Evolutionary conservation across 2,888 invertebrate species (phyloP).

Genomic region (Lydus trimaculatus): DNA sequence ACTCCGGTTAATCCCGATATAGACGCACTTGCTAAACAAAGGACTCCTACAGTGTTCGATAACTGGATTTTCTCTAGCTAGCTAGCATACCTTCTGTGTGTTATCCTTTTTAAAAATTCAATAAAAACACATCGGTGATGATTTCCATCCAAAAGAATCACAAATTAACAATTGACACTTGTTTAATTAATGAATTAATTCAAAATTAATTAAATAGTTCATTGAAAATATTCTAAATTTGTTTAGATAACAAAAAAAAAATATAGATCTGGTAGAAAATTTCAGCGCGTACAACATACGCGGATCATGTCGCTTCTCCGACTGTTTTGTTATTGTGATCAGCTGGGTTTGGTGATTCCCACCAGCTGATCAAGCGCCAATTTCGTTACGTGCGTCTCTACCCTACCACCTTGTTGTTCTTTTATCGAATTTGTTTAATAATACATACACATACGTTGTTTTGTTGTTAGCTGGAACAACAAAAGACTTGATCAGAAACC

Average conservation of each 20-base stretch:
- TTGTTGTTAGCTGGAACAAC: too few relatives aligned
- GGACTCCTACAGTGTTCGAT: conserved; percentile 32
- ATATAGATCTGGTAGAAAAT: too few relatives aligned
- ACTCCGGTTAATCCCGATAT: conserved; percentile 38
- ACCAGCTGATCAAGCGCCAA: conserved; percentile 47
- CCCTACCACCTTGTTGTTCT: not conserved
- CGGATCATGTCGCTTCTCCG: conserved; percentile 11
- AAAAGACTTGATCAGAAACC: too few relatives aligned
- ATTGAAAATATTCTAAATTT: too few relatives aligned
- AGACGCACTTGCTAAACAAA: conserved; percentile 50
- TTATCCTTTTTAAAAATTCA: not conserved
- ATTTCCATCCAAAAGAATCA: not conserved
- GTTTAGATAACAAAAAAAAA: not conserved
- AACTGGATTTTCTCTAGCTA: conserved; percentile 7
- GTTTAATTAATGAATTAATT: not conserved
- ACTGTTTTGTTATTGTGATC: conserved; percentile 52
- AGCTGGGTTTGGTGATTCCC: conserved; percentile 46
- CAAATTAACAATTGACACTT: not conserved
- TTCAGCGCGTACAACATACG: not conserved
- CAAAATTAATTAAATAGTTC: too few relatives aligned
- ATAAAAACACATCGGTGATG: not conserved
- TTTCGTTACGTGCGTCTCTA: conserved; percentile 34
- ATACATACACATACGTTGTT: too few relatives aligned
- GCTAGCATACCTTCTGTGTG: not conserved
- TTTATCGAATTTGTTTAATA: not conserved